Evolutionary conservation across 2,797 vertebrate species (phyloP).

Genomic region (Chiloscyllium punctatum): DNA sequence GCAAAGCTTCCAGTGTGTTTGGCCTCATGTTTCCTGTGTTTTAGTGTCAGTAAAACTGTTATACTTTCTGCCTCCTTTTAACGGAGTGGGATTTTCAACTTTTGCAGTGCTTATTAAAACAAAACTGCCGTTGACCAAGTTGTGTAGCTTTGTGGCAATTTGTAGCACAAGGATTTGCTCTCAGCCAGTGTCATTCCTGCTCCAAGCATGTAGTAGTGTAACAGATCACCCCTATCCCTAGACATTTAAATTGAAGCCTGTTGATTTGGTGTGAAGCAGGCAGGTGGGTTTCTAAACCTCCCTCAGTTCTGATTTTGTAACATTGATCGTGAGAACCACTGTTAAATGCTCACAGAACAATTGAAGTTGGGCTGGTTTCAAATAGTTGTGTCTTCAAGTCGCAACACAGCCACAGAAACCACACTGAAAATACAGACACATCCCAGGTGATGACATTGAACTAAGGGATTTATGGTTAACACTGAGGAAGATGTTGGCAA

Average conservation of each 20-base stretch:
- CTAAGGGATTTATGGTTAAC: not conserved
- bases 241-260: too few species aligned
- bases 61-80: not conserved
- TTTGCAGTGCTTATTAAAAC: not conserved
- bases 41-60: not conserved
- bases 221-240: not conserved
- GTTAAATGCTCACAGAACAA: not conserved
- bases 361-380: not conserved
- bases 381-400: not conserved
- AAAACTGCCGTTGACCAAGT: not conserved
- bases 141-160: not conserved
- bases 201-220: not conserved
- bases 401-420: not conserved
- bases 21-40: not conserved
- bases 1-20: slow-evolving; percentile 29
- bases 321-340: not conserved
- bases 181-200: not conserved
- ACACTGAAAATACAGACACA: not conserved
- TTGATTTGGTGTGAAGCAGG: not conserved
- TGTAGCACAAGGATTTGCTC: not conserved
- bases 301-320: not conserved
- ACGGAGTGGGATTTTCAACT: not conserved
- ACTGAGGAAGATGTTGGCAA: not conserved
- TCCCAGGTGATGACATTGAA: not conserved
- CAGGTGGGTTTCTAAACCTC: not conserved